Conservation (phyloP, 2,888 invertebrate genomes). For the Epicampocera succincta region DNA sequence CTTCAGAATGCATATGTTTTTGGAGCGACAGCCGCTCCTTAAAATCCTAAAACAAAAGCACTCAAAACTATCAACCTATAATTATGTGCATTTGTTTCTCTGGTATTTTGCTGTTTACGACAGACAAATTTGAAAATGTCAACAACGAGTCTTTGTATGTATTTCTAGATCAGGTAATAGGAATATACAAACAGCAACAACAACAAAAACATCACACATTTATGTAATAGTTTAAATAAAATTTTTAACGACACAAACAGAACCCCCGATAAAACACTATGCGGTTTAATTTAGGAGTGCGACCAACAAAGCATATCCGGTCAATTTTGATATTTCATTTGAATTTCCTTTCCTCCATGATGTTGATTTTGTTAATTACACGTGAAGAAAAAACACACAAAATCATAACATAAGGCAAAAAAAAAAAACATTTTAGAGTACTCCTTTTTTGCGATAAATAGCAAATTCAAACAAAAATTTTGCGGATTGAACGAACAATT, state of each 20-base stretch:
- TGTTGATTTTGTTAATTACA: neutral
- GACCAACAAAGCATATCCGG: conserved; percentile 41
- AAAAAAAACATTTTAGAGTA: no score
- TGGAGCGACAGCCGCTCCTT: conserved; percentile 41
- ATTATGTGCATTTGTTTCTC: conserved; percentile 14
- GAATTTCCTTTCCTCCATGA: conserved; percentile 19
- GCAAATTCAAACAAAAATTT: no score
- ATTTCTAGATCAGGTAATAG: conserved; percentile 1
- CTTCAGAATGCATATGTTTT: conserved; percentile 46
- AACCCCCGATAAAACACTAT: neutral
- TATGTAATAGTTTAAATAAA: conserved; percentile 10
- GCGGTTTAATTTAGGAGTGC: conserved; percentile 10
- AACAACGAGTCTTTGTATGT: conserved; percentile 9
- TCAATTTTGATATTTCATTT: conserved; percentile 36
- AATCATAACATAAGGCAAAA: no score
- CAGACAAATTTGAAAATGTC: conserved; percentile 41
- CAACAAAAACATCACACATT: conserved; percentile 9
- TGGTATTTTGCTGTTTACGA: neutral
- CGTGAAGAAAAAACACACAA: no score
- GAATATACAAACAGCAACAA: neutral
- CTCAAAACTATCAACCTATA: conserved; percentile 13
- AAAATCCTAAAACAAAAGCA: conserved; percentile 6
- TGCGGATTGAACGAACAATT: no score
- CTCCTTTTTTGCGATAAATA: no score
- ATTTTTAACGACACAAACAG: conserved; percentile 8